phyloP scores from a whole-genome alignment of 2,888 invertebrate genomes.

The Colletes collaris region DNA sequence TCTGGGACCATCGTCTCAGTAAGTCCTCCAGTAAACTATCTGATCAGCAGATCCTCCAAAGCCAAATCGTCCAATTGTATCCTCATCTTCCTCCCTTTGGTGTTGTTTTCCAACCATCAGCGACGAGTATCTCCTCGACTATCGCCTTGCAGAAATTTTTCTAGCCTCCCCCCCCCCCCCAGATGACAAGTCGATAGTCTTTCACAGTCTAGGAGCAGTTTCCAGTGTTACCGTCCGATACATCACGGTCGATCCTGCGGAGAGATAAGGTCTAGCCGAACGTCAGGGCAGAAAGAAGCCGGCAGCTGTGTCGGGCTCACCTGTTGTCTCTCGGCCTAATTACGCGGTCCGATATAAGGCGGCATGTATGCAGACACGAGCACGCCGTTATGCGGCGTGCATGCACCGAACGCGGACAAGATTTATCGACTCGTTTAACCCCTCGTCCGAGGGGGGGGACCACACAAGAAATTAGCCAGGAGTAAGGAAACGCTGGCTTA shows the following conservation, averaged over 20 bases:
- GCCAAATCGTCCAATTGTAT: too few relatives aligned
- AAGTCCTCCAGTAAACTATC: too few relatives aligned
- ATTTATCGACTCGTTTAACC: constrained; percentile 75
- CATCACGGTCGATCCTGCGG: constrained; percentile 42
- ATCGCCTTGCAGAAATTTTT: neutral
- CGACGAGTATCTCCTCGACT: neutral
- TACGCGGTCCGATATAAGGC: constrained; percentile 73
- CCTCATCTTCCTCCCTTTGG: too few relatives aligned
- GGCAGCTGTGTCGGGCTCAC: constrained; percentile 77
- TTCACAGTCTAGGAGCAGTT: constrained; percentile 21
- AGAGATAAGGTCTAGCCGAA: constrained; percentile 47
- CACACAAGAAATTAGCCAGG: constrained; percentile 74
- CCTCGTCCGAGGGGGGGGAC: constrained; percentile 61
- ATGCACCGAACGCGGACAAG: constrained; percentile 61
- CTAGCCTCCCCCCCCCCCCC: neutral
- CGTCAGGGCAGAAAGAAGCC: constrained; percentile 40
- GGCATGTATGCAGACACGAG: constrained; percentile 44
- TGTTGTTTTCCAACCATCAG: too few relatives aligned
- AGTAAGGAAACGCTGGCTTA: constrained; percentile 58
- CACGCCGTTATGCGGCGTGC: constrained; percentile 42
- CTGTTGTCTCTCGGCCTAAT: constrained; percentile 79
- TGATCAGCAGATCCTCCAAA: too few relatives aligned
- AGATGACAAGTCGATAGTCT: neutral
- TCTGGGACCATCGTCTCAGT: too few relatives aligned
- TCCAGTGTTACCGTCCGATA: constrained; percentile 27